A percentile compares a stretch with the other conserved stretches of the same genome.
Conservation (phyloP, 2,888 invertebrate species). For the Phengaris alcon region DNA sequence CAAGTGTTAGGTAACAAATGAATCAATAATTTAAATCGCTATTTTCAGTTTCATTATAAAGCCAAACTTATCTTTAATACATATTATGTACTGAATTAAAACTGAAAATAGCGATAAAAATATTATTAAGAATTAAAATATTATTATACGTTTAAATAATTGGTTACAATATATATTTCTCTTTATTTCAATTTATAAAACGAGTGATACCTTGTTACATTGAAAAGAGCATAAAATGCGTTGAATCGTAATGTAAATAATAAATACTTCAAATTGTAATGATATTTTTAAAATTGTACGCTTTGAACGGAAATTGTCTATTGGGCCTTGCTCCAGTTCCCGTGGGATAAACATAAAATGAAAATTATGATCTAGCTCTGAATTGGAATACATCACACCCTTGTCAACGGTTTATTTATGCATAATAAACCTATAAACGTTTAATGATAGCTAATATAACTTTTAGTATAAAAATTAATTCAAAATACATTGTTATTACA, state of each 20-base stretch:
- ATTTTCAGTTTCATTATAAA: not conserved
- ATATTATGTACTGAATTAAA: no score
- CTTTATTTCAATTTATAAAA: not conserved
- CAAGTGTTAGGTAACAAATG: not conserved
- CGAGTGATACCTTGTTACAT: not conserved
- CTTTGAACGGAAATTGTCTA: slow-evolving; percentile 21
- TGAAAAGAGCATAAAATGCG: not conserved
- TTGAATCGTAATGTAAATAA: not conserved
- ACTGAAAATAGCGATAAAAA: no score
- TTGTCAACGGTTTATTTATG: not conserved
- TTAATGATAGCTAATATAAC: not conserved
- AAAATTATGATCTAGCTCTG: slow-evolving; percentile 14
- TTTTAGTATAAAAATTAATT: no score
- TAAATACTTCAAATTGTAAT: not conserved
- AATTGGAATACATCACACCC: not conserved
- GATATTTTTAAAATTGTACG: slow-evolving; percentile 19
- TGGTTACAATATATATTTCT: no score
- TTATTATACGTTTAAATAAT: no score
- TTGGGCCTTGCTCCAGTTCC: slow-evolving; percentile 11
- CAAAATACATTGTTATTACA: no score
- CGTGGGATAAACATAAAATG: slow-evolving; percentile 23
- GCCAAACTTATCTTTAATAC: not conserved
- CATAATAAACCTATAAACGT: not conserved
- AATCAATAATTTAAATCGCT: not conserved
- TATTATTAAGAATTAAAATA: no score